These are phyloP conservation scores for Apantesis nais DNA, from an alignment of 2,888 invertebrate genomes.

Conservation along the genomic window DNA sequence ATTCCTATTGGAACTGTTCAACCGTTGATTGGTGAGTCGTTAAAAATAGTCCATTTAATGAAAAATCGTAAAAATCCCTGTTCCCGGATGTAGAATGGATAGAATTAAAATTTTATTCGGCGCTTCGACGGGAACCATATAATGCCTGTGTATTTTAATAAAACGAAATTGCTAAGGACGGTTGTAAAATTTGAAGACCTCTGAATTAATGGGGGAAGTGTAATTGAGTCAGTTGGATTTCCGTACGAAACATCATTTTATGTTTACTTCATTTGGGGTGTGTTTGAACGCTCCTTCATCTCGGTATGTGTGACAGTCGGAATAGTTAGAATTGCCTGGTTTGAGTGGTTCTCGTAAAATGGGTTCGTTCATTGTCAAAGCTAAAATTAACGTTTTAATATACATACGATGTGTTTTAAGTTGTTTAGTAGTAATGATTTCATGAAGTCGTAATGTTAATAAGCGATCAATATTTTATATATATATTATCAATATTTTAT, in stretches of 20 bases:
- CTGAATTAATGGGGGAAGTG: slow-evolving; percentile 70
- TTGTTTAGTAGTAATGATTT: slow-evolving; percentile 19
- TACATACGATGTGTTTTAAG: slow-evolving; percentile 15
- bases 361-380: slow-evolving; percentile 32
- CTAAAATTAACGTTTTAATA: slow-evolving; percentile 23
- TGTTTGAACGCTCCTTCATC: slow-evolving; percentile 23
- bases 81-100: slow-evolving; percentile 55
- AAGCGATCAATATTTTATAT: too few species aligned
- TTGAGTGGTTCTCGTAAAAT: slow-evolving; percentile 30
- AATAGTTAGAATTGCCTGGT: slow-evolving; percentile 34
- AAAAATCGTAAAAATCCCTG: slow-evolving; percentile 67
- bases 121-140: slow-evolving; percentile 66
- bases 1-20: slow-evolving; percentile 41
- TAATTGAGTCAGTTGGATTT: slow-evolving; percentile 72
- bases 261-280: slow-evolving; percentile 49
- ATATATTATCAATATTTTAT: too few species aligned
- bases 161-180: slow-evolving; percentile 74
- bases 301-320: slow-evolving; percentile 22
- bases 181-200: slow-evolving; percentile 78
- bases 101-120: slow-evolving; percentile 71
- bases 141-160: slow-evolving; percentile 77
- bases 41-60: slow-evolving; percentile 62
- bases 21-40: slow-evolving; percentile 49
- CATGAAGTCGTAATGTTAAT: too few species aligned
- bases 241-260: slow-evolving; percentile 63